Evolutionary conservation across 2,888 invertebrate species (phyloP), one percentile per base, ranked within the genome.

Genomic region (Steromphala cineraria): DNA sequence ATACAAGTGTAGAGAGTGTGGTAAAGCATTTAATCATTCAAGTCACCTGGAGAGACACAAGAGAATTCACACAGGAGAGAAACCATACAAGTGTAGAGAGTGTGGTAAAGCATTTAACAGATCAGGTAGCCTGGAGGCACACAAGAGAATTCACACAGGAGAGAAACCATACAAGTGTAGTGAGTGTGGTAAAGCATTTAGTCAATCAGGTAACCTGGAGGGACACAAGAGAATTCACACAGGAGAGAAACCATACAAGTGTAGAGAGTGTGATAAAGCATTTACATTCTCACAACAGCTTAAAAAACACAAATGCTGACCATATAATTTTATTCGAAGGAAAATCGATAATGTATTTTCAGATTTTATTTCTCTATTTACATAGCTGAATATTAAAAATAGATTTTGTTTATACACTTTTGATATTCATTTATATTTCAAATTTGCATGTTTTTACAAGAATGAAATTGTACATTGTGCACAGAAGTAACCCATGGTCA

Each of bases 1-100:
- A 13, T 67, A 75, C 40, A 40, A 78, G 53, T 82, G 82, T 82
- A 40, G 78, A 40, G 62, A 55, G n/a, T 82, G 82, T 78, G 78
- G 80, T 56, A 75, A 82, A 67, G 46, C 21, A 17, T 80, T 56
- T 75, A 52, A 15, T 52, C 17, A 4, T 4, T 24, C n/a, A 40
- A 7, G 40, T 78, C 13, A 40, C 71, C 67, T 80, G 24, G 15
- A 76, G 46, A 74, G 0, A 40, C 80, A 78, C 56, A 46, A 55
- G 56, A 78, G 17, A 46, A 46, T 7, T 40, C 55, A 55, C 36
- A 80, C 36, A 36, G 36, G 36, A 36, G 36, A 36, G 36, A 36
- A 36, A 80, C 62, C 56, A 53, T 75, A 67, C 31, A 75, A 52
- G 55, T 79, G 75, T 79, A 53, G 52, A 53, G 81, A 67, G 31